Base-by-base conservation (phyloP, 64 coral and sea anemone genomes). In the Pocillopora damicornis region DNA sequence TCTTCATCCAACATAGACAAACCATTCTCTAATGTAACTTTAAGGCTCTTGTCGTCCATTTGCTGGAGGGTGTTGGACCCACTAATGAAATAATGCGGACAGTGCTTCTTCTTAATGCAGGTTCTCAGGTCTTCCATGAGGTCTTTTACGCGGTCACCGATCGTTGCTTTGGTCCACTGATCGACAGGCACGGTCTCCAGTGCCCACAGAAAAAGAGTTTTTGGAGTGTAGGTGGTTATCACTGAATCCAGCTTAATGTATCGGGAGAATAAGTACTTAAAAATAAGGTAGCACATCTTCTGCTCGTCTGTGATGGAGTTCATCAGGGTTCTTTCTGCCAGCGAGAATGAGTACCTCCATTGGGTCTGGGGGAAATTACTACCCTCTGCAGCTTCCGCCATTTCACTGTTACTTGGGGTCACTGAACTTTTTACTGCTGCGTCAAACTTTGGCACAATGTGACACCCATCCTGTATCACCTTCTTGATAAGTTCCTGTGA, bases 401-500 rank as follows among this genome's bases (percentile, higher is more conserved):
- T 60, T 30, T 81, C 87, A 0, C 20, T n/a, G 38, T 60, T 25
- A 15, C 25, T 63, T 35, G 60, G 15, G 15, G 78, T 5, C 15
- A 25, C 58, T 26, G 78, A 26, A 17, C 12, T 80, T 61, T 36
- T 42, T 66, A 30, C 88, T 25, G 60, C n/a, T 15, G 87, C 42
- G 20, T 90, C 79, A 90, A 82, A 90, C 72, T 83, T 90, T 10
- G 88, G 88, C 67, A 90, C 88, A 82, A 90, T 35, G 76, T 90
- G 88, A 37, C 88, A 90, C 22, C 88, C 79, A 75, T 45, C 68
- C 59, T 90, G 66, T 36, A 63, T 63, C 30, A 90, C 88, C 79
- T 83, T 75, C 2, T 90, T 59, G 51, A 90, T 83, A 12, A 90
- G 68, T 17, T 90, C 38, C 35, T 62, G 34, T 23, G 88, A 3